Percentiles rank a stretch among this genome's conserved stretches.
Conservation (phyloP, 2,797 vertebrate genomes). For the Psittacula echo region DNA sequence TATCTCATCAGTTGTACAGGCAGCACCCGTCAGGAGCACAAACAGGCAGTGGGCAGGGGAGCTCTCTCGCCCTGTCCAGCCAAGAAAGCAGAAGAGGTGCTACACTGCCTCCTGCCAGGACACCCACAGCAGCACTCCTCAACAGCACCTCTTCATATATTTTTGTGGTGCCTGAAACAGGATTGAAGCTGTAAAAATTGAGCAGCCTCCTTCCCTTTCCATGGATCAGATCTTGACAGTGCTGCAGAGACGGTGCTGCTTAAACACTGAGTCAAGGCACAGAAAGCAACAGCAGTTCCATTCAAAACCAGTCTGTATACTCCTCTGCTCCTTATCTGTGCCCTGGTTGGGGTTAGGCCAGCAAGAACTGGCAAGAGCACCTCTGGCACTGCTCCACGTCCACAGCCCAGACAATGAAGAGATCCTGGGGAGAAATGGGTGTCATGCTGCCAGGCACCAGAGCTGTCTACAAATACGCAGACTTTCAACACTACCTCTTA, state of each 20-base stretch:
- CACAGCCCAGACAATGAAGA: not conserved
- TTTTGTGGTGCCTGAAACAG: not conserved
- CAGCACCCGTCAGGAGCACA: not conserved
- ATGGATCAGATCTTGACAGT: not conserved
- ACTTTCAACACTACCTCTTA: not conserved
- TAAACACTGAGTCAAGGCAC: not conserved
- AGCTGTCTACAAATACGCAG: not conserved
- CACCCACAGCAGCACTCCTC: not conserved
- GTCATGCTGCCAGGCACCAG: not conserved
- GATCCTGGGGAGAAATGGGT: not conserved
- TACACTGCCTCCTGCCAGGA: not conserved
- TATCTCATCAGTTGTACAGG: not conserved
- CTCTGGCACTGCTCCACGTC: not conserved
- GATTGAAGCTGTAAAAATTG: not conserved
- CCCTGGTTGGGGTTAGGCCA: not conserved
- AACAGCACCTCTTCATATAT: not conserved
- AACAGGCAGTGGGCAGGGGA: not conserved
- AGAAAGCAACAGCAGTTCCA: not conserved
- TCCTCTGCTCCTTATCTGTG: not conserved
- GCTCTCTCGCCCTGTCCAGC: not conserved
- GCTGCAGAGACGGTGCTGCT: not conserved
- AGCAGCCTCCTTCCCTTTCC: not conserved
- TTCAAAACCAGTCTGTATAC: not conserved
- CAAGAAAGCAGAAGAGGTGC: not conserved
- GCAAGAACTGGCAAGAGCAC: constrained; percentile 12